phyloP scores from a whole-genome alignment of 2,797 vertebrate species.

The Antrozous pallidus region DNA sequence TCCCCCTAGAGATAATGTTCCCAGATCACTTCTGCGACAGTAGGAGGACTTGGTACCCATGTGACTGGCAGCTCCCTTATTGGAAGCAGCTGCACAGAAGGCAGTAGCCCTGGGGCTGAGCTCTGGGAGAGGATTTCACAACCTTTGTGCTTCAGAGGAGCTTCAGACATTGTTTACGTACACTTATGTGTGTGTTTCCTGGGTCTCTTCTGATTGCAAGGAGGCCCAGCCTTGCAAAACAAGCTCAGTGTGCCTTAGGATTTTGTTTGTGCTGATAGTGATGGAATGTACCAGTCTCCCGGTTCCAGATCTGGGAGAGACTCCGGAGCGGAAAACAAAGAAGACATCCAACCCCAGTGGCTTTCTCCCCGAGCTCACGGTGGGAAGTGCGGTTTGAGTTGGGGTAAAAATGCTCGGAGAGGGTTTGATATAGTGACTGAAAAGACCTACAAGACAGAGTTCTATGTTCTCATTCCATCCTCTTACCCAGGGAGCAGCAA shows the following conservation, averaged over 20 bases:
- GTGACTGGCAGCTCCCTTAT: slow-evolving; percentile 70
- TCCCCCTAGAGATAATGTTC: slow-evolving; percentile 17
- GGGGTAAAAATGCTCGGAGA: not conserved
- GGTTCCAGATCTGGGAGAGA: slow-evolving; percentile 23
- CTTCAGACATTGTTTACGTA: slow-evolving; percentile 48
- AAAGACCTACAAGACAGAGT: not conserved
- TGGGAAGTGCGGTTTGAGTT: not conserved
- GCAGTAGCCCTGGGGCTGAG: slow-evolving; percentile 58
- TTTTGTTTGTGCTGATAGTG: slow-evolving; percentile 1
- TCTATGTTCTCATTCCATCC: not conserved
- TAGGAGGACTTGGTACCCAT: slow-evolving; percentile 74
- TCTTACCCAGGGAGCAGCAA: not conserved
- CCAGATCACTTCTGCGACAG: slow-evolving; percentile 54
- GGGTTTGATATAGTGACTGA: not conserved
- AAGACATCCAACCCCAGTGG: not conserved
- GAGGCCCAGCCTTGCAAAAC: slow-evolving; percentile 44
- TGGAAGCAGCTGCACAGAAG: slow-evolving; percentile 77
- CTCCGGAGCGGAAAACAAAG: slow-evolving; percentile 35
- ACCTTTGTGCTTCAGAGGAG: slow-evolving; percentile 34
- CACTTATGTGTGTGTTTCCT: not conserved
- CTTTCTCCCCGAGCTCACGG: not conserved
- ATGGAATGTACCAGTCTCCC: not conserved
- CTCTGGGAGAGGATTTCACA: slow-evolving; percentile 69
- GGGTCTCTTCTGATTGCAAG: slow-evolving; percentile 25
- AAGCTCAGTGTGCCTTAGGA: not conserved